Percentiles rank a stretch among this genome's conserved stretches.
Conservation (phyloP, 2,888 invertebrate genomes). For the Rhodophaea formosa region DNA sequence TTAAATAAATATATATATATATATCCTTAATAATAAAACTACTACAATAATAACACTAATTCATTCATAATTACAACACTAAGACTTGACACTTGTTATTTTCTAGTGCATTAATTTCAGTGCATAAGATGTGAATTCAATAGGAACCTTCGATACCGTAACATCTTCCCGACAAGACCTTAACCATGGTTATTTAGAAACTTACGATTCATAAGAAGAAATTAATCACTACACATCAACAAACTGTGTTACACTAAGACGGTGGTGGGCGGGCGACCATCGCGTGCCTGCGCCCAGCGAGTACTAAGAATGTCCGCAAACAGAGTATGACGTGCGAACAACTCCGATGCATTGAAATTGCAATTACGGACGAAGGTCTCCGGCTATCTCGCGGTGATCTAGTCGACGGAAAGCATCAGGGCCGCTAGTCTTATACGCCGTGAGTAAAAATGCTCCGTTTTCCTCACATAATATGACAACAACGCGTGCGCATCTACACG, state of each 20-base stretch:
- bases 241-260: not conserved
- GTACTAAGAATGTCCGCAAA: not conserved
- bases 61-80: too few species aligned
- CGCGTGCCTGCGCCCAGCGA: not conserved
- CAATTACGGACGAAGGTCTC: conserved; percentile 14
- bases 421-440: too few species aligned
- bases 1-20: too few species aligned
- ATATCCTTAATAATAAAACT: too few species aligned
- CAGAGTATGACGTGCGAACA: conserved; percentile 10
- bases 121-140: not conserved
- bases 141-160: not conserved
- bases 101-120: not conserved
- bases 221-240: not conserved
- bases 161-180: not conserved
- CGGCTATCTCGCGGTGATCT: conserved; percentile 13
- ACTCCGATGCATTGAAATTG: conserved; percentile 6
- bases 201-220: conserved; percentile 17
- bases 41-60: too few species aligned
- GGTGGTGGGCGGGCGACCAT: not conserved
- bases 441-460: too few species aligned
- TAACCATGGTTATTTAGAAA: not conserved
- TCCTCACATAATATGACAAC: too few species aligned
- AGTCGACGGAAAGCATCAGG: not conserved
- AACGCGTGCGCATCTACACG: too few species aligned
- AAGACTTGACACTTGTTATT: not conserved